Conservation (phyloP, 2,113 vertebrate genomes). For the Calyptommatus sinebrachiatus region DNA sequence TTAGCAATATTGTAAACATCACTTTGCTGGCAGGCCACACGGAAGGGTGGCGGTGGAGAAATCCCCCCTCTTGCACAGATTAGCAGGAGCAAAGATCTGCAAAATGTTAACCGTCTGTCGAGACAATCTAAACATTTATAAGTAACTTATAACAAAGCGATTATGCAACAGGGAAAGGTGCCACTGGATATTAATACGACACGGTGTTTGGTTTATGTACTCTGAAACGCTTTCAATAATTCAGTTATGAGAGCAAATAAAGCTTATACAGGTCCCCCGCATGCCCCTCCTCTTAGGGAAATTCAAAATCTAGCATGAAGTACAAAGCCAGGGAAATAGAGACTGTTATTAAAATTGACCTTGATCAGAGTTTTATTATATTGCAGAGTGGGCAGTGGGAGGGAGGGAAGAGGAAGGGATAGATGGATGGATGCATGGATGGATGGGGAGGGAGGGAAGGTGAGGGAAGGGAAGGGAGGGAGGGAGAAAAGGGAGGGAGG, state of each 20-base stretch:
- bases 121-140: slow-evolving; percentile 70
- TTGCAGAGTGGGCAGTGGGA: slow-evolving; percentile 21
- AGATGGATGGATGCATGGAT: too few species aligned
- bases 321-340: slow-evolving; percentile 68
- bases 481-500: background rate
- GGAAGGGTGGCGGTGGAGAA: slow-evolving; percentile 42
- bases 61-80: slow-evolving; percentile 62
- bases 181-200: slow-evolving; percentile 66
- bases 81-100: slow-evolving; percentile 66
- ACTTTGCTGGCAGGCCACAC: slow-evolving; percentile 70
- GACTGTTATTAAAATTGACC: slow-evolving; percentile 82
- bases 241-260: slow-evolving; percentile 61
- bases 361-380: slow-evolving; percentile 83
- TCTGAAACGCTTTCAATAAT: slow-evolving; percentile 62
- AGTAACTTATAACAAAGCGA: slow-evolving; percentile 74
- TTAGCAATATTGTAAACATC: slow-evolving; percentile 75
- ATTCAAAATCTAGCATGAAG: slow-evolving; percentile 61
- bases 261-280: slow-evolving; percentile 42
- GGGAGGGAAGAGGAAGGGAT: background rate
- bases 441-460: slow-evolving; percentile 28
- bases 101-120: slow-evolving; percentile 77
- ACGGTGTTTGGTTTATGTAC: slow-evolving; percentile 57
- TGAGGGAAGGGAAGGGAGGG: too few species aligned
- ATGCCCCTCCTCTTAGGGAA: slow-evolving; percentile 47
- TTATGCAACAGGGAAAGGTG: slow-evolving; percentile 69